Conservation (phyloP, 2,797 vertebrate species). For the Poeciliopsis turneri region DNA sequence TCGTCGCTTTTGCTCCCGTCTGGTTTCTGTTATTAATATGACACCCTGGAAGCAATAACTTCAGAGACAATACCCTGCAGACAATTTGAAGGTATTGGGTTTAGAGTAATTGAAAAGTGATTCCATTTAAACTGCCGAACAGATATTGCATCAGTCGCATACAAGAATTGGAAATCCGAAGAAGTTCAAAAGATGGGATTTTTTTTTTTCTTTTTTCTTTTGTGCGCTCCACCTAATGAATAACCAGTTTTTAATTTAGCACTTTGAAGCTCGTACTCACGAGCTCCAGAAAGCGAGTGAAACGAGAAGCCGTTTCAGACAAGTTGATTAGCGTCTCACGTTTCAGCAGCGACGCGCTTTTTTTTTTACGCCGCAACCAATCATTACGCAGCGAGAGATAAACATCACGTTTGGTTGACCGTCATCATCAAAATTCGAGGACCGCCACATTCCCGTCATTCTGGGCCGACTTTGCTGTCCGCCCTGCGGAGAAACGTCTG, state of each 20-base stretch:
- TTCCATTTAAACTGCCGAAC: conserved; percentile 23
- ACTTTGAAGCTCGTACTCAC: neutral
- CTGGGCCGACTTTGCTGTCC: neutral
- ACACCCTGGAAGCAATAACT: conserved; percentile 9
- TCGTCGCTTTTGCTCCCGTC: conserved; percentile 1
- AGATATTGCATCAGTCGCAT: neutral
- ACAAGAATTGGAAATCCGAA: neutral
- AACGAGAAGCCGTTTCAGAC: neutral
- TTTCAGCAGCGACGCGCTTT: too few relatives aligned
- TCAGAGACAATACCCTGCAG: conserved; percentile 7
- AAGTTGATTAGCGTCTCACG: too few relatives aligned
- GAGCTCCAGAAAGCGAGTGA: neutral
- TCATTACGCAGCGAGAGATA: neutral
- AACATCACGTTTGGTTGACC: neutral
- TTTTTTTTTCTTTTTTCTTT: neutral
- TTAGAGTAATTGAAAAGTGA: conserved; percentile 22
- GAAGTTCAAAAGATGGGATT: neutral
- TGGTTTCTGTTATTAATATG: conserved; percentile 13
- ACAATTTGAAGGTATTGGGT: conserved; percentile 18
- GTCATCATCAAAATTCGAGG: neutral
- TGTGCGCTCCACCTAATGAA: neutral
- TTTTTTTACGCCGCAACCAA: too few relatives aligned
- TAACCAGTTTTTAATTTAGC: neutral
- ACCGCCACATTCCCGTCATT: neutral
- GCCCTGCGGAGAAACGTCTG: neutral